Base-by-base conservation (phyloP, 2,888 invertebrate species). In the Calliscelio sp. region DNA sequence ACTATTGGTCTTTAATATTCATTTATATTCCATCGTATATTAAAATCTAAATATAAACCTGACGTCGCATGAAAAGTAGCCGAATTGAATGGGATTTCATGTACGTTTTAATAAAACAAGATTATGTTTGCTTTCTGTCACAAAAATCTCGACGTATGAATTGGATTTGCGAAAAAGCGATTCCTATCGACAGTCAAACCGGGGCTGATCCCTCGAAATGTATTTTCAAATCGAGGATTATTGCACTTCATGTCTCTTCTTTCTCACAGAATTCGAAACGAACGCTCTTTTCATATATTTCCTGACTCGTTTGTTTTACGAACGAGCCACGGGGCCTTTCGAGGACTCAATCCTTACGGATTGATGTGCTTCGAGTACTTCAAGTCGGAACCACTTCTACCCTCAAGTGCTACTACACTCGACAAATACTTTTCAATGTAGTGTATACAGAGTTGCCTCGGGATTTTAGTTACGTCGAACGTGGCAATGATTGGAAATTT, bases 171-270 rank as follows among this genome's bases (percentile, higher is more conserved):
- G 79, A 86, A 87, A 87, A 88, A 85, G 75, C 73, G 85, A 83
- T 87, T 84, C 81, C 75, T 77, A 83, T 86, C 81, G 86, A 86
- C 86, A 85, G 82, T 70, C 70, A 55, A 68, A 74, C 59, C 55
- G 46, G 74, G 74, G 75, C 79, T 86, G 79, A 88, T 87, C 87
- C 81, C 85, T 79, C 71, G 81, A 85, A 88, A 88, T 90, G 89
- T 90, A 88, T 89, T 87, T 87, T 87, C 81, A 85, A 86, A 87
- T 84, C 86, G 85, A 63, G 82, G 85, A 86, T 87, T 88, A 88
- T 88, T 87, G 87, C 87, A 88, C 86, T 87, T 85, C 81, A 86
- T 82, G 77, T 81, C 78, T 82, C 84, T 77, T 57, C 59, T 70
- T 73, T 32, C 49, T 57, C 68, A 46, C 46, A 59, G 65, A 61